These are phyloP conservation scores for Cossypha caffra DNA, from an alignment of 2,797 vertebrate species.

Conservation along the genomic window DNA sequence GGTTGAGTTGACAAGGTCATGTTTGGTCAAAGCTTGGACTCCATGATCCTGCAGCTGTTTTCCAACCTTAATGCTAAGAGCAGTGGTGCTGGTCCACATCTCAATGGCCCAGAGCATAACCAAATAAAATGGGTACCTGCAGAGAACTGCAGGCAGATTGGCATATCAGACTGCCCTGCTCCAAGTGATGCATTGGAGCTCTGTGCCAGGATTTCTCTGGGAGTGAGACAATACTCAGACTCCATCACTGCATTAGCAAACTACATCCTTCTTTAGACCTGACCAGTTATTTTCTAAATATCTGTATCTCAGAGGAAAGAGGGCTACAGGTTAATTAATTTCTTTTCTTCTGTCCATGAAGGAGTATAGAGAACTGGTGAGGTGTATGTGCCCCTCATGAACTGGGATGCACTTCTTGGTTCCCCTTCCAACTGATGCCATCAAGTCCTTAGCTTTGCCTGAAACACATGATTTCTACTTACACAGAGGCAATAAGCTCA, in stretches of 20 bases:
- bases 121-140: fast-evolving
- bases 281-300: background rate
- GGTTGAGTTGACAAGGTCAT: background rate
- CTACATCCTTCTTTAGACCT: background rate
- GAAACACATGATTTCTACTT: background rate
- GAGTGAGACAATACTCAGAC: background rate
- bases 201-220: background rate
- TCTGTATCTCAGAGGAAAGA: background rate
- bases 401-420: background rate
- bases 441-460: background rate
- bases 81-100: background rate
- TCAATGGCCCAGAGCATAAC: background rate
- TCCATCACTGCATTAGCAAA: background rate
- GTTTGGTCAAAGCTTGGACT: background rate
- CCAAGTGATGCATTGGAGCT: background rate
- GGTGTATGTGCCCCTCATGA: background rate
- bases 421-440: background rate
- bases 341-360: background rate
- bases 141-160: background rate
- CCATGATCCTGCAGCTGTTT: background rate
- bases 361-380: background rate
- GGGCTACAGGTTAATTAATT: background rate
- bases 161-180: background rate
- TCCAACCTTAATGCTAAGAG: background rate
- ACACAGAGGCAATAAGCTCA: background rate